A percentile compares a stretch with the other conserved stretches of the same genome.
These are phyloP conservation scores for Ctenicera cuprea DNA, from an alignment of 2,888 invertebrate species.

Conservation along the genomic window DNA sequence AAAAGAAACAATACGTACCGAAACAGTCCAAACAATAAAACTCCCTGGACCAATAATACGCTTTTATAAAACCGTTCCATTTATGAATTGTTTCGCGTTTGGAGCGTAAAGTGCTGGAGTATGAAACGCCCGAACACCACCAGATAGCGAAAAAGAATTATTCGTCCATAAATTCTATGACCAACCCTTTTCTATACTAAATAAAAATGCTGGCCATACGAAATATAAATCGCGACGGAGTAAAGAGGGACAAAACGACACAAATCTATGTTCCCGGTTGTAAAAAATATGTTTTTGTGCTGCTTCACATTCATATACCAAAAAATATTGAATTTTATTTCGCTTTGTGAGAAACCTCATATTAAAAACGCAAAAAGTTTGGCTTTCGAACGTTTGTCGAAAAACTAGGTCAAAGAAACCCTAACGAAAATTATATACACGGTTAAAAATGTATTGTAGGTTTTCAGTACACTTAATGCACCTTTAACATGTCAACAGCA, in stretches of 20 bases:
- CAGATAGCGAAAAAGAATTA: conserved; percentile 60
- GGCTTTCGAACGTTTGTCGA: not conserved
- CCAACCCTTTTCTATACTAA: conserved; percentile 60
- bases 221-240: conserved; percentile 46
- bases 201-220: conserved; percentile 58
- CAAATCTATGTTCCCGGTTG: conserved; percentile 40
- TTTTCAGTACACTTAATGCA: too few relatives aligned
- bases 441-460: not conserved
- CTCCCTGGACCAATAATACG: conserved; percentile 53
- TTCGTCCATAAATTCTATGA: conserved; percentile 61
- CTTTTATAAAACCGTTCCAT: conserved; percentile 55
- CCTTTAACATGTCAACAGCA: too few relatives aligned
- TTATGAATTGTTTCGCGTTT: conserved; percentile 57
- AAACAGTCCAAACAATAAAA: conserved; percentile 51
- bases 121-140: conserved; percentile 55
- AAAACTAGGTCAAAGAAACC: conserved; percentile 26
- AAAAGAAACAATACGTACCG: conserved; percentile 41
- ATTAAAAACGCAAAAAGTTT: conserved; percentile 23
- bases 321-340: conserved; percentile 38
- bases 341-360: conserved; percentile 26
- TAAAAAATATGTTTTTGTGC: conserved; percentile 47
- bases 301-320: conserved; percentile 31
- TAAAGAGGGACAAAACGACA: conserved; percentile 32
- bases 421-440: not conserved
- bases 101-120: conserved; percentile 55